phyloP scores from a whole-genome alignment of 2,888 invertebrate genomes.

The Phyllotreta striolata region DNA sequence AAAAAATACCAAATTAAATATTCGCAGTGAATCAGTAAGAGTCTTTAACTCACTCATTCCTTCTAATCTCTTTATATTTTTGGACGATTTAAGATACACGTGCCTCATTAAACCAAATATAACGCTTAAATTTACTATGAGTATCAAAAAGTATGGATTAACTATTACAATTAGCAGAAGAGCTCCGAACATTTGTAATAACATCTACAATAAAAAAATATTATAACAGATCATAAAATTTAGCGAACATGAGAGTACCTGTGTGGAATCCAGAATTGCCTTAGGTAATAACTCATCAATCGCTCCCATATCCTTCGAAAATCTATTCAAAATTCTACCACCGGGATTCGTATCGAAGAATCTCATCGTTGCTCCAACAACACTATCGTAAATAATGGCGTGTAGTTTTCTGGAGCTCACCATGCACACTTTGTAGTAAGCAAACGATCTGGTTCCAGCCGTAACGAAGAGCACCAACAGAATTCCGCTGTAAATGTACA shows the following conservation, averaged over 20 bases:
- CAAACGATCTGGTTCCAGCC: slow-evolving; percentile 27
- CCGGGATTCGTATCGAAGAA: slow-evolving; percentile 38
- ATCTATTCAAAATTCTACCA: slow-evolving; percentile 34
- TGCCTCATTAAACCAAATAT: slow-evolving; percentile 70
- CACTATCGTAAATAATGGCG: slow-evolving; percentile 24
- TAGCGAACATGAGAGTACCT: too few relatives aligned
- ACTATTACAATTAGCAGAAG: slow-evolving; percentile 65
- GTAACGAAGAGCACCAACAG: slow-evolving; percentile 16
- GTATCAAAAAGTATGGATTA: slow-evolving; percentile 63
- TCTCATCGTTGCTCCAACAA: slow-evolving; percentile 30
- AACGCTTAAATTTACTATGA: slow-evolving; percentile 65
- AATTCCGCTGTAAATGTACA: slow-evolving; percentile 25
- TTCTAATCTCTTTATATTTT: slow-evolving; percentile 75
- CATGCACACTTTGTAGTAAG: slow-evolving; percentile 32
- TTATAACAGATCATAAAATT: neutral
- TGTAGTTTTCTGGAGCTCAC: slow-evolving; percentile 29
- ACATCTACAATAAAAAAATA: slow-evolving; percentile 56
- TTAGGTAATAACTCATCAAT: slow-evolving; percentile 34
- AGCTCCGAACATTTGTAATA: slow-evolving; percentile 62
- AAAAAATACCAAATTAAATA: slow-evolving; percentile 40
- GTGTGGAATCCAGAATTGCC: slow-evolving; percentile 31
- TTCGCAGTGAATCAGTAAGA: neutral
- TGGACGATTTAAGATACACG: slow-evolving; percentile 73
- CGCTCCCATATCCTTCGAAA: slow-evolving; percentile 34
- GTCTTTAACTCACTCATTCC: slow-evolving; percentile 67